These are phyloP conservation scores for Ovis canadensis DNA, from an alignment of 2,113 vertebrate species.

Conservation along the genomic window DNA sequence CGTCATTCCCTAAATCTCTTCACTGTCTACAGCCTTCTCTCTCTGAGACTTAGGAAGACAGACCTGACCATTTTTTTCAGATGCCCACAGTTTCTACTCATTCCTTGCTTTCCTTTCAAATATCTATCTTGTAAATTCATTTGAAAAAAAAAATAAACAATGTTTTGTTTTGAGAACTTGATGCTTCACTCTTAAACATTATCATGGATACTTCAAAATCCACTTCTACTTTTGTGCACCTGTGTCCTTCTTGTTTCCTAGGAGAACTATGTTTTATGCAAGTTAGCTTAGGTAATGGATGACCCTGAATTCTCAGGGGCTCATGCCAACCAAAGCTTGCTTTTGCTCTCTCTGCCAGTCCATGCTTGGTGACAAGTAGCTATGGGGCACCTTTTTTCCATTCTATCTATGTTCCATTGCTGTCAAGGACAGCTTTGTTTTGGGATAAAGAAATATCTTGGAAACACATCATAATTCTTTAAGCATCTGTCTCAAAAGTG, in stretches of 20 bases:
- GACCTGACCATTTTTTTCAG: not conserved
- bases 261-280: not conserved
- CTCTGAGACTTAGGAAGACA: no score
- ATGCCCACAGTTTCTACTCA: not conserved
- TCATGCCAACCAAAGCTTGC: not conserved
- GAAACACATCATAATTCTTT: not conserved
- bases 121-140: not conserved
- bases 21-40: not conserved
- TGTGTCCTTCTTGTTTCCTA: not conserved
- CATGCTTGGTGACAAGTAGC: accelerated
- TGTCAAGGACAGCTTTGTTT: accelerated
- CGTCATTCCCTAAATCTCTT: not conserved
- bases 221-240: not conserved
- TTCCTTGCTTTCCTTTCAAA: not conserved
- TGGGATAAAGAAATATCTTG: not conserved
- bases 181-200: no score
- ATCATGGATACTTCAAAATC: not conserved
- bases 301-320: not conserved
- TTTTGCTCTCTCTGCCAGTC: accelerated
- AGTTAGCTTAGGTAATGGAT: not conserved
- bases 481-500: not conserved
- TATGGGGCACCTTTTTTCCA: accelerated
- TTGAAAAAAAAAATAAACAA: not conserved
- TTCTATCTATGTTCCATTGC: not conserved
- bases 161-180: not conserved